These are phyloP conservation scores for Ardeotis arabs DNA, from an alignment of 2,113 vertebrate genomes.

Conservation along the genomic window DNA sequence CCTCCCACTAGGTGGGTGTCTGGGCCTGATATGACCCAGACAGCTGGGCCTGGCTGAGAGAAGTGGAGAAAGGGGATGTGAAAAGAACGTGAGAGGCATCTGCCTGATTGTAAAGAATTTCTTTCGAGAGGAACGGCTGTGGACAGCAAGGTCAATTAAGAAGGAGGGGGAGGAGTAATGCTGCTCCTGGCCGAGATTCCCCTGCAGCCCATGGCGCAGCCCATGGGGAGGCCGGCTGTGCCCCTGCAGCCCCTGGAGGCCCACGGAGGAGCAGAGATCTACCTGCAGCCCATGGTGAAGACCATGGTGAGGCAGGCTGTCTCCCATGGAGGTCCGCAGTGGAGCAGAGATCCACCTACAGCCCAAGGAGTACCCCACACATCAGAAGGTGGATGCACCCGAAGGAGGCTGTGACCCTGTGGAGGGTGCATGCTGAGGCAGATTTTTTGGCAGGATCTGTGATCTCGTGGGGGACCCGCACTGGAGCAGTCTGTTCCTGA, in stretches of 20 bases:
- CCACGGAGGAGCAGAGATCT: neutral
- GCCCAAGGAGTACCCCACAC: neutral
- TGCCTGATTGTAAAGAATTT: no score
- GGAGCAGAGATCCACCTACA: neutral
- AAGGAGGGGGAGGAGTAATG: neutral
- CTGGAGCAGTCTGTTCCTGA: neutral
- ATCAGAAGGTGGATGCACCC: neutral
- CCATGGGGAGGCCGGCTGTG: neutral
- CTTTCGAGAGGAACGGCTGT: neutral
- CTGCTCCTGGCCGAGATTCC: no score
- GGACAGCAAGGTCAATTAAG: neutral
- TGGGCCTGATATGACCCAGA: no score
- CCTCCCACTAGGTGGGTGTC: no score
- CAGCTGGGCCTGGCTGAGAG: no score
- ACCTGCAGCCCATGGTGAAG: neutral
- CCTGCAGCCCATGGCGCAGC: accelerated
- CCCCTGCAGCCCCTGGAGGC: no score
- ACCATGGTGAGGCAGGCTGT: neutral
- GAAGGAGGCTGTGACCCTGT: neutral
- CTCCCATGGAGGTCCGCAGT: neutral
- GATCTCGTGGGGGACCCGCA: accelerated
- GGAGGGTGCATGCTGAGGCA: neutral
- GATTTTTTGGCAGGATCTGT: no score
- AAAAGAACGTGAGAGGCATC: no score
- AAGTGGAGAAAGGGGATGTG: no score